Evolutionary conservation across 2,113 vertebrate species (phyloP).

Genomic region (Lates calcarifer): DNA sequence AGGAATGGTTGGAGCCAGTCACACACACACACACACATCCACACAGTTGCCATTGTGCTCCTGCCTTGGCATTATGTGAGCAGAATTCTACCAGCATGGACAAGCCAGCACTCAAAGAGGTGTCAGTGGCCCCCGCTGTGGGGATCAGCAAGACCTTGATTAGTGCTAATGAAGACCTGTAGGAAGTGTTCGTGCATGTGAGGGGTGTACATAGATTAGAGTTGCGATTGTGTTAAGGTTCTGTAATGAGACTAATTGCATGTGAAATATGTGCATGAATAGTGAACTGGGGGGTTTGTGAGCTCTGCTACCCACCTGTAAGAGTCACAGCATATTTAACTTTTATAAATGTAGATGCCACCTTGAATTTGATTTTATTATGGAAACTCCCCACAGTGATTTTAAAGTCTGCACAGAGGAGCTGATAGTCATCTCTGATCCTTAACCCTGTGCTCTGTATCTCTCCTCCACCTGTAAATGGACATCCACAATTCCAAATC

Average conservation of each 20-base stretch:
- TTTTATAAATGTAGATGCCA: background rate
- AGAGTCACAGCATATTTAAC: conserved; percentile 35
- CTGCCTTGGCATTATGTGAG: conserved; percentile 23
- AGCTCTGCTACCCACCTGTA: conserved; percentile 43
- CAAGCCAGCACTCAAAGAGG: conserved; percentile 10
- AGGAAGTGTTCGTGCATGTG: conserved; percentile 31
- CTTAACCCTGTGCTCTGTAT: conserved; percentile 1
- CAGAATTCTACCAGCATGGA: background rate
- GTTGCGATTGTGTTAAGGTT: conserved; percentile 1
- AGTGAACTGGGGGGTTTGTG: background rate
- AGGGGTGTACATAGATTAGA: conserved; percentile 53
- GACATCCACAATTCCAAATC: conserved; percentile 69
- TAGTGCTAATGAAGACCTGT: conserved; percentile 72
- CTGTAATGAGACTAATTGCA: conserved; percentile 59
- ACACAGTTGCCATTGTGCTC: conserved; percentile 7
- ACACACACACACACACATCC: background rate
- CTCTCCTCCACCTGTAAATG: conserved; percentile 66
- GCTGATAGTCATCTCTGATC: conserved; percentile 41
- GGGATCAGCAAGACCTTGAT: conserved; percentile 57
- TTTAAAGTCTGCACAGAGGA: conserved; percentile 17
- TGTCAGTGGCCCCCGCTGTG: conserved; percentile 54
- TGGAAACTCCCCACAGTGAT: conserved; percentile 9
- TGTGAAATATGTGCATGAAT: conserved; percentile 35
- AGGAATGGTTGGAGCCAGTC: background rate
- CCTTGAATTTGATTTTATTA: background rate